Conservation (phyloP, 2,113 vertebrate genomes). For the Grus americana region DNA sequence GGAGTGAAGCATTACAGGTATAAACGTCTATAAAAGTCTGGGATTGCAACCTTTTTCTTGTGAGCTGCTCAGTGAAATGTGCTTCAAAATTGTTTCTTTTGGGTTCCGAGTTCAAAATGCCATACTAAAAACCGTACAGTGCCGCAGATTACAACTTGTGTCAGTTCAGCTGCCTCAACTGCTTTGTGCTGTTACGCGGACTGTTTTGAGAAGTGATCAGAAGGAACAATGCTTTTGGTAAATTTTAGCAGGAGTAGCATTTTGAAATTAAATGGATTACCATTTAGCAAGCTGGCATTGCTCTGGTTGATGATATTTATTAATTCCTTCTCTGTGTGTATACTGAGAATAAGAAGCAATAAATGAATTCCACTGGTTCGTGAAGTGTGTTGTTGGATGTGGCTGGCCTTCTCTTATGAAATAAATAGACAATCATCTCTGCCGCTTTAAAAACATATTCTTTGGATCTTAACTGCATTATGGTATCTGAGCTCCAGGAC, state of each 20-base stretch:
- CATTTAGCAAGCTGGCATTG: not conserved
- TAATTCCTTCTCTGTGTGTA: slow-evolving; percentile 27
- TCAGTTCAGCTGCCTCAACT: not conserved
- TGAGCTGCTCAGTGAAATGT: not conserved
- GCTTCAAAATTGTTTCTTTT: not conserved
- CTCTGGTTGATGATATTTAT: not conserved
- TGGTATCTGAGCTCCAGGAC: not conserved
- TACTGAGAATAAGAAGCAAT: slow-evolving; percentile 22
- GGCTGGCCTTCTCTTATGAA: not conserved
- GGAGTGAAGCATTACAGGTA: slow-evolving; percentile 32
- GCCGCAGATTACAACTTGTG: not conserved
- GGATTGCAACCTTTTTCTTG: not conserved
- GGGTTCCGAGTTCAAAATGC: not conserved
- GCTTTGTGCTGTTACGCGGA: not conserved
- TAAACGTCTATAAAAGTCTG: slow-evolving; percentile 10
- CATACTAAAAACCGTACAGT: not conserved
- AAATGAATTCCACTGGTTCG: slow-evolving; percentile 24
- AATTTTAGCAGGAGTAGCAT: not conserved
- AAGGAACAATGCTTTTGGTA: not conserved
- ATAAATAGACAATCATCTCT: not conserved
- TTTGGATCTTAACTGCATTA: not conserved
- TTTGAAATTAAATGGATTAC: not conserved
- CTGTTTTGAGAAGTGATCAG: not conserved
- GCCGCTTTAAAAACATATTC: not conserved
- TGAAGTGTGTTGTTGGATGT: not conserved